Conservation (phyloP, 2,797 vertebrate species). For the Monodelphis domestica region DNA sequence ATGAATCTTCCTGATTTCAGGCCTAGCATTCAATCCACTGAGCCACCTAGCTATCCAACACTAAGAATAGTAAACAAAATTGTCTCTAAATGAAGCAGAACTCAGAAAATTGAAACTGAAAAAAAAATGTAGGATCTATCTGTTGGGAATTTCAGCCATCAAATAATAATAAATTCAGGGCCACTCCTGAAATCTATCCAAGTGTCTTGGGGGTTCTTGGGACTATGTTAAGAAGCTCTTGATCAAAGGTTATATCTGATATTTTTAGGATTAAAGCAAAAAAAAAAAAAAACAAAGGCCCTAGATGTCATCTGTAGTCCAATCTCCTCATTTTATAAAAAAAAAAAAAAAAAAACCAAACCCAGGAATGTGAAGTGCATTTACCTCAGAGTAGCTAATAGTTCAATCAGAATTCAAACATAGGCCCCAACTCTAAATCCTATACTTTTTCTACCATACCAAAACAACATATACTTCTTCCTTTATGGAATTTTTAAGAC, state of each 20-base stretch:
- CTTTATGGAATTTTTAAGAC: not conserved
- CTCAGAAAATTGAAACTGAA: not conserved
- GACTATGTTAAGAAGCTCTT: too few species aligned
- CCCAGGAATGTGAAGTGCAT: not conserved
- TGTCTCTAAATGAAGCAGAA: not conserved
- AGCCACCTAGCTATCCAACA: not conserved
- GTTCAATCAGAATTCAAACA: not conserved
- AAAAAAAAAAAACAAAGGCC: not conserved
- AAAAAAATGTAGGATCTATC: not conserved
- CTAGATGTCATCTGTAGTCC: not conserved
- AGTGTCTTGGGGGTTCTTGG: not conserved
- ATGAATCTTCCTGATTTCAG: not conserved
- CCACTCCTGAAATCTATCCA: not conserved
- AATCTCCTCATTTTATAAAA: not conserved
- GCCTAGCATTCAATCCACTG: not conserved
- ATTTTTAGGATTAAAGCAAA: not conserved
- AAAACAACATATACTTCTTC: not conserved
- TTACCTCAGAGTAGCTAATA: not conserved
- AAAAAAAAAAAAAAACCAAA: not conserved
- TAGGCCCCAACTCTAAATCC: not conserved
- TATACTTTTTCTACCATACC: not conserved
- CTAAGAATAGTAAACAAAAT: not conserved
- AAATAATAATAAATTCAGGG: not conserved
- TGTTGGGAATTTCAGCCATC: not conserved
- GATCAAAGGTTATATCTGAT: not conserved